Evolutionary conservation across 2,888 invertebrate genomes (phyloP).

Genomic region (Auanema freiburgensis): DNA sequence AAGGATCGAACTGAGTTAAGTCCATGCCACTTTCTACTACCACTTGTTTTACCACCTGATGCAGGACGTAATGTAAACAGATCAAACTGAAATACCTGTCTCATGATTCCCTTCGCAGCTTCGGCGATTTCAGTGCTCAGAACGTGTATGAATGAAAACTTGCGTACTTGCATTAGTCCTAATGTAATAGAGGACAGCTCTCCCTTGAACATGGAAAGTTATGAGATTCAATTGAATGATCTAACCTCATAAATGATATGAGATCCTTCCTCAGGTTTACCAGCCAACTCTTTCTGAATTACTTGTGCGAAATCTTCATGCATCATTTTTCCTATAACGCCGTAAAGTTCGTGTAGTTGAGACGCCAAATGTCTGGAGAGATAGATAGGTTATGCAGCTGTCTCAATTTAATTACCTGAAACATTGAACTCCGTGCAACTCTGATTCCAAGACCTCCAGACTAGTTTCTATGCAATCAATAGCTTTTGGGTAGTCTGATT

Average conservation of each 20-base stretch:
- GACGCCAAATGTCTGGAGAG: constrained; percentile 83
- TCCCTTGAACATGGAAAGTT: constrained; percentile 71
- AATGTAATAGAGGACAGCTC: constrained; percentile 84
- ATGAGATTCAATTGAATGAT: not conserved
- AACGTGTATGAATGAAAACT: constrained; percentile 80
- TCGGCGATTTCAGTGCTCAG: constrained; percentile 76
- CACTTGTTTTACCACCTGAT: constrained; percentile 17
- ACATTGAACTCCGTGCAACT: constrained; percentile 87
- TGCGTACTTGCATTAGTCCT: constrained; percentile 83
- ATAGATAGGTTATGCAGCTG: too few species aligned
- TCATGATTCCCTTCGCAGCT: constrained; percentile 54
- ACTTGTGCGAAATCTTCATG: constrained; percentile 90
- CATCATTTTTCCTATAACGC: constrained; percentile 93
- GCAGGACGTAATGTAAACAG: too few species aligned
- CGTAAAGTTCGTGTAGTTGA: constrained; percentile 91
- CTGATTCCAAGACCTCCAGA: constrained; percentile 79
- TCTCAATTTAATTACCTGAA: constrained; percentile 72
- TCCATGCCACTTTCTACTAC: constrained; percentile 41
- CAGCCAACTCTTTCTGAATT: constrained; percentile 80
- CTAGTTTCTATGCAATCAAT: constrained; percentile 93
- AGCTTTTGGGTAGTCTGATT: constrained; percentile 89
- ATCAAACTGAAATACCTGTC: constrained; percentile 38
- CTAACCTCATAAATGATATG: constrained; percentile 52
- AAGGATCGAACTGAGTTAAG: constrained; percentile 52
- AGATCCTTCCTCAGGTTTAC: constrained; percentile 67